These are phyloP conservation scores for Octopus sinensis DNA, from an alignment of 1,140 invertebrate species.

Conservation along the genomic window DNA sequence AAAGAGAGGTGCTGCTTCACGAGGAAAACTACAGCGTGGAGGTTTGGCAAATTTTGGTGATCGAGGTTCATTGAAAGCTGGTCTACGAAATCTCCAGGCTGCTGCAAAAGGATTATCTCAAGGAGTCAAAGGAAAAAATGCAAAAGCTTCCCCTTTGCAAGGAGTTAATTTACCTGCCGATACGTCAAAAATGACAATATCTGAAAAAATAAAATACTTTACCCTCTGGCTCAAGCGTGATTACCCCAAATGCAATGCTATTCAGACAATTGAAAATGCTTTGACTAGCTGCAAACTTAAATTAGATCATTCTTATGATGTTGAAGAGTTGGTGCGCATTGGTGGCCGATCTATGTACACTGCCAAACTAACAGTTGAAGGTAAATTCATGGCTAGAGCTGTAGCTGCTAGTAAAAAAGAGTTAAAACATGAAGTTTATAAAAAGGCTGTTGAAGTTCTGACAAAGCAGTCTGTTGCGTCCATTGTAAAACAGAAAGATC, in stretches of 20 bases:
- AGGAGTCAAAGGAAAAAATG: not conserved
- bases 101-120: not conserved
- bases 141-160: not conserved
- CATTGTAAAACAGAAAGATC: conserved; percentile 37
- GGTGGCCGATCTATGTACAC: conserved; percentile 38
- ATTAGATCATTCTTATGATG: conserved; percentile 31
- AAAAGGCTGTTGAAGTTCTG: conserved; percentile 36
- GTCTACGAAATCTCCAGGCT: not conserved
- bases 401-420: conserved; percentile 40
- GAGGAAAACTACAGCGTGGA: not conserved
- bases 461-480: conserved; percentile 31
- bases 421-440: conserved; percentile 41
- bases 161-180: not conserved
- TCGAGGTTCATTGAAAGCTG: not conserved
- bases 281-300: conserved; percentile 39
- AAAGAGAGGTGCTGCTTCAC: not conserved
- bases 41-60: not conserved
- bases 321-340: conserved; percentile 36
- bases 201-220: conserved; percentile 9
- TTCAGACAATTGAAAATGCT: conserved; percentile 43
- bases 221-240: conserved; percentile 2
- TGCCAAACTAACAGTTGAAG: conserved; percentile 30
- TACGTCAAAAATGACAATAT: not conserved
- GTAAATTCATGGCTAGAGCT: conserved; percentile 35
- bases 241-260: conserved; percentile 25